Evolutionary conservation across 2,797 vertebrate species (phyloP).

Genomic region (Propithecus perrieri): DNA sequence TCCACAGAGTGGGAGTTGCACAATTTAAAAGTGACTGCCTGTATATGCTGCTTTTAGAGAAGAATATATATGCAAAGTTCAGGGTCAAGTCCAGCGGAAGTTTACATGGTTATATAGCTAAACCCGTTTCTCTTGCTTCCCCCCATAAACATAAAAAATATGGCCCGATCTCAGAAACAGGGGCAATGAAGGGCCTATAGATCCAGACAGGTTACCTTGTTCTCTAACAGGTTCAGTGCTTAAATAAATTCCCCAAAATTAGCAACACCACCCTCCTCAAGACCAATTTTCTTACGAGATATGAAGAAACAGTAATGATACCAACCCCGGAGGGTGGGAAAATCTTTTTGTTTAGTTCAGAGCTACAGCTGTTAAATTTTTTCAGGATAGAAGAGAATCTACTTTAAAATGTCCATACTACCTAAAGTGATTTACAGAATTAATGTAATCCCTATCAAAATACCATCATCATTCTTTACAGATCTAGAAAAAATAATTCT

Average conservation of each 20-base stretch:
- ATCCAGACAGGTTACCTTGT: background rate
- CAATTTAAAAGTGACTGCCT: background rate
- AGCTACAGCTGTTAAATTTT: background rate
- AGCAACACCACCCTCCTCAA: background rate
- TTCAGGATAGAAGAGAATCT: background rate
- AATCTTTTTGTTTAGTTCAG: background rate
- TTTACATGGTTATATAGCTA: background rate
- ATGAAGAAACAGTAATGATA: background rate
- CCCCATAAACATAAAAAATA: background rate
- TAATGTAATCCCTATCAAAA: no score
- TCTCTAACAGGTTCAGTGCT: background rate
- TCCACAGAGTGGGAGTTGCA: background rate
- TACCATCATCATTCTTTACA: no score
- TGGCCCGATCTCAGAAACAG: background rate
- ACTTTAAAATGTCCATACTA: background rate
- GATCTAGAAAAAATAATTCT: no score
- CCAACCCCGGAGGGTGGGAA: accelerated
- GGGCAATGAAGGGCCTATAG: background rate
- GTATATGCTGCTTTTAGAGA: background rate
- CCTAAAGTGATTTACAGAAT: no score
- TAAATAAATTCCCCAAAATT: background rate
- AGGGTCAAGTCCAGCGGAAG: background rate
- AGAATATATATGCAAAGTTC: background rate
- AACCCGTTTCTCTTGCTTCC: background rate
- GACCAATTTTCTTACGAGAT: background rate